Evolutionary conservation across 2,797 vertebrate genomes (phyloP).

Genomic region (Rhodeus uyekii): DNA sequence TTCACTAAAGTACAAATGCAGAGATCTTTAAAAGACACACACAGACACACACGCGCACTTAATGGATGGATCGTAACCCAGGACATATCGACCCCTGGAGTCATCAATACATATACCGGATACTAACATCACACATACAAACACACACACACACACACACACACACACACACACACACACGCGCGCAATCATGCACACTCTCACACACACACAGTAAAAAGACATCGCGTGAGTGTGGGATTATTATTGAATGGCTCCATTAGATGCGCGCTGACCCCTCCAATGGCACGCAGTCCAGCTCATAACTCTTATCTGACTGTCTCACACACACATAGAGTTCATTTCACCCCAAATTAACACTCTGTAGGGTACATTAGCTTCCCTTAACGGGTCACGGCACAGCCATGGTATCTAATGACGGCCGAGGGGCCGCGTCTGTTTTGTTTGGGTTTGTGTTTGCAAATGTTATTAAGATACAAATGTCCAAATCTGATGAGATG

Average conservation of each 20-base stretch:
- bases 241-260: constrained; percentile 82
- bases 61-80: constrained; percentile 20
- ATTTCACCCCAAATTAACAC: constrained; percentile 85
- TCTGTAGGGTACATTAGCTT: constrained; percentile 84
- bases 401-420: constrained; percentile 53
- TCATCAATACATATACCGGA: constrained; percentile 13
- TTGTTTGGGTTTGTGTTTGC: constrained; percentile 15
- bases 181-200: constrained; percentile 2
- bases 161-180: constrained; percentile 30
- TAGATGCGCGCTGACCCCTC: constrained; percentile 82
- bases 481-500: constrained; percentile 5
- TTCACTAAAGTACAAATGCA: neutral
- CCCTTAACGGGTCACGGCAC: constrained; percentile 82
- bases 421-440: neutral
- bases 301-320: constrained; percentile 79
- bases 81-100: neutral
- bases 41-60: neutral
- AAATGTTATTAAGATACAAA: constrained; percentile 14
- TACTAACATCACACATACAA: constrained; percentile 8
- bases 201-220: constrained; percentile 42
- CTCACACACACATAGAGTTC: constrained; percentile 66
- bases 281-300: constrained; percentile 65
- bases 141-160: constrained; percentile 41
- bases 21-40: neutral
- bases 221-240: constrained; percentile 59